Percentiles rank a stretch among this genome's conserved stretches.
phyloP scores from a whole-genome alignment of 2,113 vertebrate genomes.

The Psilopsiagon aymara region DNA sequence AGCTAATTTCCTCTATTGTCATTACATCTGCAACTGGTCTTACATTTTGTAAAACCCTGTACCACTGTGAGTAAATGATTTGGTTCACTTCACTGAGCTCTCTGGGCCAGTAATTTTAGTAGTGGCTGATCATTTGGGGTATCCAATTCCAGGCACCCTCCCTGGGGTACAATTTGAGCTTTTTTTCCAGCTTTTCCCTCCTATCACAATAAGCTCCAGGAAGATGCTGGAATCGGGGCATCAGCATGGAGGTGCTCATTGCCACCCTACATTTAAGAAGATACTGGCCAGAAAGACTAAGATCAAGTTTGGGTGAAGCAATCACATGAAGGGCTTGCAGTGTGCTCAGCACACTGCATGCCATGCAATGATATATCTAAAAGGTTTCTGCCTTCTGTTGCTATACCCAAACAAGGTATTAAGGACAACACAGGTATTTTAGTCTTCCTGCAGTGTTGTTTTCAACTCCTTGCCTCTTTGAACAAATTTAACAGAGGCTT shows the following conservation, averaged over 20 bases:
- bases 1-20: conserved; percentile 69
- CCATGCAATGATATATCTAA: background rate
- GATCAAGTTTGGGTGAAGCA: background rate
- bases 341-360: background rate
- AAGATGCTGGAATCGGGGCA: background rate
- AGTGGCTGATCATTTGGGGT: background rate
- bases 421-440: background rate
- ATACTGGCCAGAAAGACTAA: background rate
- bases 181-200: background rate
- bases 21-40: conserved; percentile 70
- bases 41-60: background rate
- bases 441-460: background rate
- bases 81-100: background rate
- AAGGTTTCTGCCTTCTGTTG: background rate
- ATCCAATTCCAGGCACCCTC: background rate
- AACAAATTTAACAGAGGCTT: conserved; percentile 1
- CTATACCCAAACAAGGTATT: background rate
- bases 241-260: background rate
- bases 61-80: background rate
- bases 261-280: background rate
- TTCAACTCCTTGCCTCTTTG: background rate
- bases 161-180: background rate
- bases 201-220: background rate
- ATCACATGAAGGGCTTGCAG: rapidly evolving
- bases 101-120: background rate